Conservation (phyloP, 1,140 invertebrate genomes). For the Solenopsis fugax region DNA sequence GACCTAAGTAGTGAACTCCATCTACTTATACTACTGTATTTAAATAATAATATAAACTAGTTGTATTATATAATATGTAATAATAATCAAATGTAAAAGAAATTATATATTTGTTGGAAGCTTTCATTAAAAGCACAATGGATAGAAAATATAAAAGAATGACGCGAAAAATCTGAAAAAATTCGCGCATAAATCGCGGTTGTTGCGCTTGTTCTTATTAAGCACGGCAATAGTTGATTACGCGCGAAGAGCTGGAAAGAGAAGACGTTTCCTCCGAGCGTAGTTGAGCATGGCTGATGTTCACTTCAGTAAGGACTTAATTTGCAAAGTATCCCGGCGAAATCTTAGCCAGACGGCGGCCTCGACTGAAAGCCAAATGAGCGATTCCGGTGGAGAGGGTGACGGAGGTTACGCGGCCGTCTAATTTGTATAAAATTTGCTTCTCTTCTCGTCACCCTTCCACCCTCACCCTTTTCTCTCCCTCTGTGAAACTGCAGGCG, state of each 20-base stretch:
- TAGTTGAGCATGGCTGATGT: conserved; percentile 55
- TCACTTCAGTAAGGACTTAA: conserved; percentile 73
- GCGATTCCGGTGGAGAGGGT: neutral
- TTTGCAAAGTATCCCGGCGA: conserved; percentile 73
- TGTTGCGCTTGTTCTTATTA: conserved; percentile 38
- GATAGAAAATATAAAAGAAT: neutral
- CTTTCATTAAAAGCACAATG: neutral
- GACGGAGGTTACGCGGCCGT: conserved; percentile 32
- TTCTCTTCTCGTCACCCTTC: conserved; percentile 47
- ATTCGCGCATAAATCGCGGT: conserved; percentile 11
- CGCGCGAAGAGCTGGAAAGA: conserved; percentile 36
- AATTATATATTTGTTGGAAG: neutral
- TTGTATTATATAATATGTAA: neutral
- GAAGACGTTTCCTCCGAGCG: neutral
- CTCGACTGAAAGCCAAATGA: conserved; percentile 56
- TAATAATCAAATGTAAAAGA: conserved; percentile 3
- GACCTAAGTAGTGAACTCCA: neutral
- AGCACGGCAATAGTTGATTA: conserved; percentile 56
- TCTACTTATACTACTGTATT: neutral
- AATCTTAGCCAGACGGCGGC: conserved; percentile 61
- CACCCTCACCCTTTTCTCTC: neutral
- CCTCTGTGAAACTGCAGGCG: conserved; percentile 36
- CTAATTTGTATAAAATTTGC: conserved; percentile 80
- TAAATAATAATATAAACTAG: neutral
- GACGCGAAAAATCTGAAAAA: neutral